Evolutionary conservation across 1,140 invertebrate species (phyloP).

Genomic region (Philotrypesis tridentata): DNA sequence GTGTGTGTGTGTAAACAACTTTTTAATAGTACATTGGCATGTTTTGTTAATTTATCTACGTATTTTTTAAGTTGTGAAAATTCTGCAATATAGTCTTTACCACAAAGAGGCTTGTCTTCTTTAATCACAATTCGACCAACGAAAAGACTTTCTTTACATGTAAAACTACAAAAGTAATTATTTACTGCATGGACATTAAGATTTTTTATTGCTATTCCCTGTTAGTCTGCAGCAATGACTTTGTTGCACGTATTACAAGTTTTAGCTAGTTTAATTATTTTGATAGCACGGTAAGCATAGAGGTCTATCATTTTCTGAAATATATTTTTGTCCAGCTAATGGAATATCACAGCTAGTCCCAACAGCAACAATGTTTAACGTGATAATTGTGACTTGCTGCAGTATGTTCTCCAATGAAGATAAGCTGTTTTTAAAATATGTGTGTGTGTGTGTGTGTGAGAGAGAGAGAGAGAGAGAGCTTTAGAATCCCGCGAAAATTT

Average conservation of each 20-base stretch:
- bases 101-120: no score
- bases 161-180: constrained; percentile 83
- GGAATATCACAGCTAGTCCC: constrained; percentile 88
- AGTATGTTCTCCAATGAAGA: constrained; percentile 89
- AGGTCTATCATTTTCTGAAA: constrained; percentile 84
- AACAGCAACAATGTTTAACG: constrained; percentile 92
- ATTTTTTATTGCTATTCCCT: constrained; percentile 82
- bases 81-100: no score
- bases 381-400: constrained; percentile 87
- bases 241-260: constrained; percentile 82
- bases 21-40: no score
- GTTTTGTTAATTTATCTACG: constrained; percentile 77
- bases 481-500: no score
- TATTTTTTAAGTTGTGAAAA: no score
- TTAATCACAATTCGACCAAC: no score
- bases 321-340: constrained; percentile 86
- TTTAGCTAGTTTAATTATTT: constrained; percentile 83
- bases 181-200: constrained; percentile 86
- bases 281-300: constrained; percentile 87
- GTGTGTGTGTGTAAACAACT: no score
- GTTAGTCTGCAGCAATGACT: no score
- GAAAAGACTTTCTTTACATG: constrained; percentile 82
- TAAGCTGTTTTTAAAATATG: constrained; percentile 75
- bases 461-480: no score
- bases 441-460: no score